Base-by-base conservation (phyloP, 2,888 invertebrate species). In the Brachyptera risi region DNA sequence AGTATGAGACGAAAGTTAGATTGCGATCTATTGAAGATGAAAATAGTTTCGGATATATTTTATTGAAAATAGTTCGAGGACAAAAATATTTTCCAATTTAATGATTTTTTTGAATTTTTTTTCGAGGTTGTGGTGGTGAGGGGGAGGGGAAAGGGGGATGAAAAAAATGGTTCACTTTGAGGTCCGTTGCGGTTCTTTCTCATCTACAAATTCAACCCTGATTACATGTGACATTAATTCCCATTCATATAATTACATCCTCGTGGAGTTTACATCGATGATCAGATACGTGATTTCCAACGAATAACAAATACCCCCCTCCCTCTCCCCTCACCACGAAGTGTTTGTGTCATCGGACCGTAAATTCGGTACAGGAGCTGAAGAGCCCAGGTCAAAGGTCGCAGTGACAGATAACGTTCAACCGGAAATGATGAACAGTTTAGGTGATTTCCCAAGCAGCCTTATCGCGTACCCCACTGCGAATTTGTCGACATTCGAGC, bases 381-480 rank as follows among this genome's bases (percentile, higher is more conserved):
- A 27, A 51, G 50, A 51, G 50, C 50, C 17, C 26, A 26, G 31
- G 50, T 51, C 50, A 51, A 17, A 51, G 50, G 24, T 51, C 50
- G n/a, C n/a, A n/a, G n/a, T n/a, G n/a, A n/a, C n/a, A 51, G 50
- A 51, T 51, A 51, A 51, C 50, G 26, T 51, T 51, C 27, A 51
- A 51, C 27, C 17, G 19, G 21, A 42, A 42, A 21, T 42, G 42
- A 42, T 42, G 42, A 42, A 42, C 42, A 42, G 42, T 42, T 42
- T 42, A 42, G 42, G 17, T 19, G 21, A 19, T 42, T 42, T 21
- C 42, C 42, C 21, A 17, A 21, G 17, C 42, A 17, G 15, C 42
- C 15, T 15, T 21, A 17, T 21, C 42, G 15, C 42, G 19, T 15
- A n/a, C 9, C 42, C 42, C 7, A 7, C 42, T 21, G 42, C 21